Percentiles rank a stretch among this genome's conserved stretches.
These are phyloP conservation scores for Neuroscelio doddi DNA, from an alignment of 2,888 invertebrate species.

Conservation along the genomic window DNA sequence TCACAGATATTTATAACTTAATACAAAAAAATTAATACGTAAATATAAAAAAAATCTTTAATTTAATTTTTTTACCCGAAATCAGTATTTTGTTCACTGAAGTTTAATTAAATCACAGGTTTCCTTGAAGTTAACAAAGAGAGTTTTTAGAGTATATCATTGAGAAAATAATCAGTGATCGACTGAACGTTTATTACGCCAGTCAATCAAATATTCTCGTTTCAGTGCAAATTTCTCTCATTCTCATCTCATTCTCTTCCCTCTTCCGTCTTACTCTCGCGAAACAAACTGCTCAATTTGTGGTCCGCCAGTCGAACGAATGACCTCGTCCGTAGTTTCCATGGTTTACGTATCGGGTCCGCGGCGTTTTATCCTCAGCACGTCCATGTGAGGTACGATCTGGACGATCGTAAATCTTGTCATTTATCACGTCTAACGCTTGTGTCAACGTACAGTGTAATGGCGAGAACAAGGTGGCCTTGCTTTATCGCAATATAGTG, in stretches of 20 bases:
- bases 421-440: conserved; percentile 53
- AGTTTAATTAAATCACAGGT: too few species aligned
- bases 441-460: conserved; percentile 38
- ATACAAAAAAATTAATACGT: too few species aligned
- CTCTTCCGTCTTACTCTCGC: conserved; percentile 27
- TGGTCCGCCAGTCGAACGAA: conserved; percentile 62
- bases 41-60: too few species aligned
- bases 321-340: conserved; percentile 56
- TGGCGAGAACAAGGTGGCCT: conserved; percentile 27
- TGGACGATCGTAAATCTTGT: conserved; percentile 50
- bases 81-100: too few species aligned
- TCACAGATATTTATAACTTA: too few species aligned
- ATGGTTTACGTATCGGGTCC: conserved; percentile 58
- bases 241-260: background rate
- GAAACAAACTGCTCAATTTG: conserved; percentile 69
- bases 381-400: conserved; percentile 31
- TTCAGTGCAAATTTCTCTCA: background rate
- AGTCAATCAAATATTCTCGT: too few species aligned
- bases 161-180: too few species aligned
- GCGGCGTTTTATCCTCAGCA: conserved; percentile 47
- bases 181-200: too few species aligned
- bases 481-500: conserved; percentile 32
- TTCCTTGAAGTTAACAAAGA: too few species aligned
- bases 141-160: too few species aligned
- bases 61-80: too few species aligned